Base-by-base conservation (phyloP, 2,113 vertebrate genomes). In the Syngnathus typhle region DNA sequence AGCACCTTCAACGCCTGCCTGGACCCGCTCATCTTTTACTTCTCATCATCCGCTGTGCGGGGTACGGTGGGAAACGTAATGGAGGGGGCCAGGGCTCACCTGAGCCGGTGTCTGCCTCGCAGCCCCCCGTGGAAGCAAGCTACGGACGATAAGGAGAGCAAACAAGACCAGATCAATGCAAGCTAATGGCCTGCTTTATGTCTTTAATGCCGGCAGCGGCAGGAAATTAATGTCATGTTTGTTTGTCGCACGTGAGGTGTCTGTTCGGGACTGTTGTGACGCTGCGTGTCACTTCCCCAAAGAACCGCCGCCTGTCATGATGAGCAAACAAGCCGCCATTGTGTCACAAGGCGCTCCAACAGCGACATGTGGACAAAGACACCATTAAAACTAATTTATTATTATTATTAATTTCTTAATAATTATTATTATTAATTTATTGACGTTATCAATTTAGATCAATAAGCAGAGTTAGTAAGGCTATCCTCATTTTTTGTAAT, bases 1-100 rank as follows among this genome's bases (percentile, higher is more conserved):
- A 94, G 93, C 72, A 93, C 93, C 11, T 93, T 96, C 64, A 96
- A 96, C 0, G 90, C 94, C 39, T 91, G 91, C 32, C 80, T 96
- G 23, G 95, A 96, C 72, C 95, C 95, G 0, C 51, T 96, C 4
- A 93, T 96, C 37, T 95, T 96, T 84, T 96, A 96, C 67, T 91
- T 95, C 67, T 94, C 95, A 0, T 95, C 94, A 0, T 84, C 92
- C 0, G 91, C 91, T 0, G 84, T 96, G 58, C 88, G 93, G 58
- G 82, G 75, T 7, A 82, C 74, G 0, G 85, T 94, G 38, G 78
- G 81, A 0, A 65, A 74, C 0, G 44, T 93, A 63, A 60, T 72
- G 2, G 7, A 79, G 67, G 83, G 71, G 43, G 21, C 88, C 0
- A 65, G 79, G 55, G 16, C 47, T 5, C 60, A 43, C 23, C 43